These are phyloP conservation scores for Drusus annulatus DNA, from an alignment of 1,140 invertebrate species.

Conservation along the genomic window DNA sequence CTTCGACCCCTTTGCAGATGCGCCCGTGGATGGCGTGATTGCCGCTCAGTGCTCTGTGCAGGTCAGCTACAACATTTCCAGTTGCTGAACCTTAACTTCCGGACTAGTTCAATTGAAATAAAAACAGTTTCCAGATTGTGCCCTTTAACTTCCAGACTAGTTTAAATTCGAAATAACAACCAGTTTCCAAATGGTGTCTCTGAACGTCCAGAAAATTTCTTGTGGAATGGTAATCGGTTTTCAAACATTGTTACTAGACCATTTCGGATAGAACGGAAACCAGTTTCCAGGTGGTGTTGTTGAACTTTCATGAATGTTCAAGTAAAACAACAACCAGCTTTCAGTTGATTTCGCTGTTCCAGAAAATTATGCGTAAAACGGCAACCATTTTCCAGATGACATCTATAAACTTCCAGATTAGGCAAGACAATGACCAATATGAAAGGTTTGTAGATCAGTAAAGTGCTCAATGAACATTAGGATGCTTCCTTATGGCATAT, in stretches of 20 bases:
- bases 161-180: background rate
- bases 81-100: background rate
- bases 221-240: too few species aligned
- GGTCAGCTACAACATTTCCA: slow-evolving; percentile 68
- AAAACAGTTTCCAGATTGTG: background rate
- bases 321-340: too few species aligned
- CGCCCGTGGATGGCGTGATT: slow-evolving; percentile 99
- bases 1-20: slow-evolving; percentile 99
- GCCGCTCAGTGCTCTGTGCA: slow-evolving; percentile 98
- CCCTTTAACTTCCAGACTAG: background rate
- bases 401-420: background rate
- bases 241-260: too few species aligned
- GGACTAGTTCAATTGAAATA: background rate
- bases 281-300: too few species aligned
- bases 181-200: background rate
- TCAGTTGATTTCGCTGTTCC: too few species aligned
- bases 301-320: too few species aligned
- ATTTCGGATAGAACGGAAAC: too few species aligned
- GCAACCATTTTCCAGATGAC: background rate
- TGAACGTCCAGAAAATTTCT: background rate
- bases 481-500: too few species aligned
- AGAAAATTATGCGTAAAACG: too few species aligned
- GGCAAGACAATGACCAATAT: too few species aligned
- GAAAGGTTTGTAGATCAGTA: too few species aligned
- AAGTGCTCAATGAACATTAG: too few species aligned